phyloP scores from a whole-genome alignment of 2,113 vertebrate species.

The Ardeotis arabs region DNA sequence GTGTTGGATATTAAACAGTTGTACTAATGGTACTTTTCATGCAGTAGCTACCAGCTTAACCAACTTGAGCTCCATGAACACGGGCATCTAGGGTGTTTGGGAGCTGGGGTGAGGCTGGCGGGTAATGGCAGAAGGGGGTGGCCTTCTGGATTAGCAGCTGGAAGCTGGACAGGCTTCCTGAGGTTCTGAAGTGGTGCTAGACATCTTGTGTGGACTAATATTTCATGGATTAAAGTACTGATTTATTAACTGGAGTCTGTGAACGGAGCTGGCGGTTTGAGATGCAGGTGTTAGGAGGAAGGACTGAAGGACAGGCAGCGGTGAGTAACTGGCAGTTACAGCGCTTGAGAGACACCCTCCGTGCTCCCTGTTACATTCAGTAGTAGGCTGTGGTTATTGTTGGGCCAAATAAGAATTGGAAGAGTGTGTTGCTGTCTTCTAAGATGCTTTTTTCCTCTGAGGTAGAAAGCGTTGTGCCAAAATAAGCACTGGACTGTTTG shows the following conservation, averaged over 20 bases:
- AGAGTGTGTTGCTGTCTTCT: not conserved
- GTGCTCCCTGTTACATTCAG: not conserved
- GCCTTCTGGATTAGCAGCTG: not conserved
- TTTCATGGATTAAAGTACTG: not conserved
- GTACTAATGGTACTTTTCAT: not conserved
- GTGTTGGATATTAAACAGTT: not conserved
- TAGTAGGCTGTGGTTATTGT: not conserved
- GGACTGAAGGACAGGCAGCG: not conserved
- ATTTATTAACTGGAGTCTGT: not conserved
- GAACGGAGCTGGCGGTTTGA: not conserved
- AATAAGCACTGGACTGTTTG: not conserved
- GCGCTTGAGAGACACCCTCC: too few species aligned
- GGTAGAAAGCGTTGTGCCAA: not conserved
- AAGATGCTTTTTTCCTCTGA: not conserved
- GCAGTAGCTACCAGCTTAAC: not conserved
- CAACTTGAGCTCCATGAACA: not conserved
- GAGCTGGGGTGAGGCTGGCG: not conserved
- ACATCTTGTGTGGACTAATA: not conserved
- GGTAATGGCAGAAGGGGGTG: not conserved
- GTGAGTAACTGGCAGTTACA: not conserved
- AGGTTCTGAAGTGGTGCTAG: not conserved
- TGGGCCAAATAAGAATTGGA: not conserved
- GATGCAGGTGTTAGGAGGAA: not conserved
- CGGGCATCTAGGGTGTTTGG: rapidly evolving
- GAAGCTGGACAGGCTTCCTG: not conserved